These are phyloP conservation scores for Brevimyrus niger DNA, from an alignment of 2,113 vertebrate species.

Conservation along the genomic window DNA sequence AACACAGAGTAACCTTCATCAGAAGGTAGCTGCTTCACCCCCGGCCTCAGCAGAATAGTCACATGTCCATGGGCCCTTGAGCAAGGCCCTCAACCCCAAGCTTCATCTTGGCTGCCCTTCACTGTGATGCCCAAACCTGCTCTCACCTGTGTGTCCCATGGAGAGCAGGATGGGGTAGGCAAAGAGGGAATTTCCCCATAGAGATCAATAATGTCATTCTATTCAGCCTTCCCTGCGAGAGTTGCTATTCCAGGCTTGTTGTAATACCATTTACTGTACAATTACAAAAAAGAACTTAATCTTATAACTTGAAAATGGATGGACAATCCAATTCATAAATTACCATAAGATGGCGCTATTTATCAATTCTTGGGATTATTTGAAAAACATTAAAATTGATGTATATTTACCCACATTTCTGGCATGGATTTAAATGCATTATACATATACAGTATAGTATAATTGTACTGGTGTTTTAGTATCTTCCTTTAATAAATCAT, in stretches of 20 bases:
- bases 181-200: background rate
- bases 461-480: background rate
- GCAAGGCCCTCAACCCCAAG: background rate
- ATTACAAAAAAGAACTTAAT: background rate
- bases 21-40: background rate
- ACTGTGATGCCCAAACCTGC: background rate
- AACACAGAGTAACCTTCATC: too few relatives aligned
- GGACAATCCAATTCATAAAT: background rate
- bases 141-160: background rate
- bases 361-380: background rate
- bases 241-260: background rate
- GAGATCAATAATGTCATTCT: background rate
- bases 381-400: background rate
- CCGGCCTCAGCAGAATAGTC: background rate
- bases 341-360: slow-evolving; percentile 21
- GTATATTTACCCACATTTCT: background rate
- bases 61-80: background rate
- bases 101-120: background rate
- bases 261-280: too few relatives aligned
- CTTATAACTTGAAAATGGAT: background rate
- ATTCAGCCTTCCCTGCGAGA: background rate
- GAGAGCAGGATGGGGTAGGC: background rate
- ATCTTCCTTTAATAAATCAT: background rate
- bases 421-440: background rate
- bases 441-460: background rate